Conservation (phyloP, 2,797 vertebrate genomes). For the Gila robusta region DNA sequence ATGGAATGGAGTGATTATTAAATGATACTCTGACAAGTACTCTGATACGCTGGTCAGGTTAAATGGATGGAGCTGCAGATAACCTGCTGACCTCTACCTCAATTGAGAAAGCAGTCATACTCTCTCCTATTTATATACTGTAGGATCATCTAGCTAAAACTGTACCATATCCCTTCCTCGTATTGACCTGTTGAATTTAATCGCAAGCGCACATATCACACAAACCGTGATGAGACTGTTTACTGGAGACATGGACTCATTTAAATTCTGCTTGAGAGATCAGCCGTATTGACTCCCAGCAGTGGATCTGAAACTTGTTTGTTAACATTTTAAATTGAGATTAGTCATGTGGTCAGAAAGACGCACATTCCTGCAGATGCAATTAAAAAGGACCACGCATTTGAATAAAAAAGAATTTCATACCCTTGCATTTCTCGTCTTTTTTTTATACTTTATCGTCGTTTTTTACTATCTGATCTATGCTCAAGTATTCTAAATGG, state of each 20-base stretch:
- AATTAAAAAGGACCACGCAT: constrained; percentile 41
- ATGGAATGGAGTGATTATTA: constrained; percentile 49
- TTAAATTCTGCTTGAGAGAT: constrained; percentile 76
- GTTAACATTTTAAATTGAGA: constrained; percentile 83
- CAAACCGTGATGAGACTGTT: constrained; percentile 73
- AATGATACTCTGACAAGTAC: constrained; percentile 43
- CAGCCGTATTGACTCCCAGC: constrained; percentile 75
- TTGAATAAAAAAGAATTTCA: constrained; percentile 1
- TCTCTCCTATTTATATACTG: constrained; percentile 71
- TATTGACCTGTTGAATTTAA: constrained; percentile 84
- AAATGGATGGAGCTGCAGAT: constrained; percentile 66
- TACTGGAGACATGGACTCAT: constrained; percentile 72
- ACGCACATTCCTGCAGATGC: constrained; percentile 62
- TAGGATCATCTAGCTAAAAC: constrained; percentile 28
- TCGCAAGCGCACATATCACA: constrained; percentile 73
- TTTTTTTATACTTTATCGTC: not conserved
- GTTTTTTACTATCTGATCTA: constrained; percentile 2
- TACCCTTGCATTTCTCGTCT: not conserved
- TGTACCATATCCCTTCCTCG: constrained; percentile 63
- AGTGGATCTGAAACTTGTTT: constrained; percentile 83
- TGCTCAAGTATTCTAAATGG: constrained; percentile 18
- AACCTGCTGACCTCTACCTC: constrained; percentile 70
- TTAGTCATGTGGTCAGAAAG: constrained; percentile 75
- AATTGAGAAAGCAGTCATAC: constrained; percentile 65
- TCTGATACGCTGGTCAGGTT: constrained; percentile 36